A percentile compares a stretch with the other conserved stretches of the same genome.
Evolutionary conservation across 1,140 invertebrate species (phyloP).

Genomic region (Hylaeus anthracinus): DNA sequence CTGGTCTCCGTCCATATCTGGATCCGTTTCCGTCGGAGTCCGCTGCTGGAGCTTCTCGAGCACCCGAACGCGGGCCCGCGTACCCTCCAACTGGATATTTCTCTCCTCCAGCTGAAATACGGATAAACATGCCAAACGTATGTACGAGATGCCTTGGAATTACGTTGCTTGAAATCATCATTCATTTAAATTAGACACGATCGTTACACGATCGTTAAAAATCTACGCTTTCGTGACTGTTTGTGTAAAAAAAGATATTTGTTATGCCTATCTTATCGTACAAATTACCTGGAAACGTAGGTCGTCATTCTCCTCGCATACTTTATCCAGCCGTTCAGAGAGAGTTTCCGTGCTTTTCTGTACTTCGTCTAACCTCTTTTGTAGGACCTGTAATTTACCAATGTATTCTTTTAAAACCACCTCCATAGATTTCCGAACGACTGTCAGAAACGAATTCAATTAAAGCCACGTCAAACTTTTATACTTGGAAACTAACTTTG

Average conservation of each 20-base stretch:
- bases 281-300: conserved; percentile 87
- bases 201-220: too few relatives aligned
- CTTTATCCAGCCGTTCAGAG: conserved; percentile 86
- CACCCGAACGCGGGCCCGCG: conserved; percentile 86
- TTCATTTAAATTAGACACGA: too few relatives aligned
- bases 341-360: conserved; percentile 84
- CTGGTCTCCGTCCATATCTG: conserved; percentile 73
- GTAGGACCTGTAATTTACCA: conserved; percentile 83
- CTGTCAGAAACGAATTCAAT: neutral
- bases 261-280: conserved; percentile 2
- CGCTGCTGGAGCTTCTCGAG: conserved; percentile 82
- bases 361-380: conserved; percentile 85
- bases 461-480: too few relatives aligned
- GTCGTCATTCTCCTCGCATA: conserved; percentile 90
- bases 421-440: neutral
- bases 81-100: conserved; percentile 90
- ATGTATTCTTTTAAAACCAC: neutral
- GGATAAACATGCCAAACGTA: neutral
- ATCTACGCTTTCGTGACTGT: too few relatives aligned
- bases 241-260: neutral
- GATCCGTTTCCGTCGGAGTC: conserved; percentile 70
- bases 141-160: neutral
- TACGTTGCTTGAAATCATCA: too few relatives aligned
- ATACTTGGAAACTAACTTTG: too few relatives aligned
- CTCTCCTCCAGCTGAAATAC: conserved; percentile 87